Evolutionary conservation across 2,888 invertebrate species (phyloP).

Genomic region (Ommatoiulus sabulosus): DNA sequence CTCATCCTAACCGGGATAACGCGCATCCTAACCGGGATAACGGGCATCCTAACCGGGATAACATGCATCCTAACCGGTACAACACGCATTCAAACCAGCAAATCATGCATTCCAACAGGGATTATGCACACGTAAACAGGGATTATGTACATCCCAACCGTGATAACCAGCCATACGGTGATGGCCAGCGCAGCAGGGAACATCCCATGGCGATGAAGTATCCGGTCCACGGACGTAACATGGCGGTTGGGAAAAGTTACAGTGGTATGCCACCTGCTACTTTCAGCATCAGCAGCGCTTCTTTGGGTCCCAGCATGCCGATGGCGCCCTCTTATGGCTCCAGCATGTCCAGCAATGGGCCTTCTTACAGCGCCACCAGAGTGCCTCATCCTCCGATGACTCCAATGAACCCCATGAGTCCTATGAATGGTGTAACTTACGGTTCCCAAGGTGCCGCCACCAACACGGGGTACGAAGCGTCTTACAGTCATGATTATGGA

Average conservation of each 20-base stretch:
- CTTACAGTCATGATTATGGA: neutral
- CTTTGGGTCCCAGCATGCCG: neutral
- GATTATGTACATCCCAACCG: neutral
- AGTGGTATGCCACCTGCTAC: neutral
- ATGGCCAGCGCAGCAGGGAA: neutral
- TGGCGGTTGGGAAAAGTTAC: constrained; percentile 38
- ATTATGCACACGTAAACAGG: neutral
- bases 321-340: neutral
- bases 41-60: neutral
- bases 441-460: neutral
- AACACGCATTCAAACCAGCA: neutral
- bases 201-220: neutral
- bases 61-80: neutral
- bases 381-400: neutral
- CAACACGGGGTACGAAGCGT: neutral
- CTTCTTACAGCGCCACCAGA: neutral
- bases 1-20: neutral
- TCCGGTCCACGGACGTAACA: neutral
- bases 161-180: neutral
- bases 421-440: neutral
- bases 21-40: neutral
- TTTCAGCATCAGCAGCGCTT: neutral
- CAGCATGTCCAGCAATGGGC: neutral
- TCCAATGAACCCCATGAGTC: neutral
- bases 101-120: neutral